Conservation (phyloP, 1,140 invertebrate genomes). For the Ceratoteleas bidentatus region DNA sequence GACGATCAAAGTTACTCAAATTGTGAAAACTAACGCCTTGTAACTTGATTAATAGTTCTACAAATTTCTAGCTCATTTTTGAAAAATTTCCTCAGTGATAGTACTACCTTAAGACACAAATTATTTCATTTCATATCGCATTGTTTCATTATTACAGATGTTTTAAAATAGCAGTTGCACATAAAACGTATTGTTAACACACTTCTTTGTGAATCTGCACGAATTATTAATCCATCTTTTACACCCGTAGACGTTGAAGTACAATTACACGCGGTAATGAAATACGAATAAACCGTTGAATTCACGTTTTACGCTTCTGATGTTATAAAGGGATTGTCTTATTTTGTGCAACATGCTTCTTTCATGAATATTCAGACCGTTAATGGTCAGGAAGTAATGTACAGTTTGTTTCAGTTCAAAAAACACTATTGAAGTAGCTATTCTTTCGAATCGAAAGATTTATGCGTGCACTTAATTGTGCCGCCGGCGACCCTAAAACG, state of each 20-base stretch:
- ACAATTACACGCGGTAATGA: constrained; percentile 52
- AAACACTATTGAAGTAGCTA: constrained; percentile 34
- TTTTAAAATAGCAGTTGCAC: no score
- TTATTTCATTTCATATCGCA: no score
- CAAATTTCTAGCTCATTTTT: no score
- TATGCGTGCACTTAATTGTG: constrained; percentile 17
- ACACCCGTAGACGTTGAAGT: constrained; percentile 20
- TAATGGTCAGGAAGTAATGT: constrained; percentile 58
- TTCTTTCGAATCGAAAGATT: constrained; percentile 33
- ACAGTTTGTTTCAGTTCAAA: constrained; percentile 47
- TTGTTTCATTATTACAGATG: no score
- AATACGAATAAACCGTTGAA: constrained; percentile 59
- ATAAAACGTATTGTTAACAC: constrained; percentile 1
- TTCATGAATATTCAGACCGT: constrained; percentile 62
- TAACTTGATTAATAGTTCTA: no score
- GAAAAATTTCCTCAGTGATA: no score
- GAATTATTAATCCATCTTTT: constrained; percentile 48
- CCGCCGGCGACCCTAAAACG: background rate
- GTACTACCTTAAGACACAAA: no score
- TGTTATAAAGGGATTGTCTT: constrained; percentile 62
- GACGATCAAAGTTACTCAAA: no score
- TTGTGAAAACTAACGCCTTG: no score
- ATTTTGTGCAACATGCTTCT: constrained; percentile 58
- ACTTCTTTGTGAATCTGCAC: constrained; percentile 31
- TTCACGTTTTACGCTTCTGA: constrained; percentile 50